These are phyloP conservation scores for Chesias legatella DNA, from an alignment of 2,888 invertebrate genomes.

Conservation along the genomic window DNA sequence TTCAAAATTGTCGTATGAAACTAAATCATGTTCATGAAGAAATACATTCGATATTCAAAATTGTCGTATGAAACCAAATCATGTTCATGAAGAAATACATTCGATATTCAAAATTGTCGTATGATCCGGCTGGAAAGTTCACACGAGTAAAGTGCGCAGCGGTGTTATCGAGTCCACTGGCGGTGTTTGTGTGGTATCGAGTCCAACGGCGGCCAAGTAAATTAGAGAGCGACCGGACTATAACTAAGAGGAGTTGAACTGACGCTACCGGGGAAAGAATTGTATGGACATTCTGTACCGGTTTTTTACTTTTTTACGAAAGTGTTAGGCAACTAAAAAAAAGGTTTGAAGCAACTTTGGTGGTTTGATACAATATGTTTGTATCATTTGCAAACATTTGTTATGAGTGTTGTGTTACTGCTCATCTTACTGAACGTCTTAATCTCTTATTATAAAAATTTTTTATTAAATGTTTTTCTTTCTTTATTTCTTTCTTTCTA, in stretches of 20 bases:
- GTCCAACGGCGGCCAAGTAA: slow-evolving; percentile 66
- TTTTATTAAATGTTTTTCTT: too few relatives aligned
- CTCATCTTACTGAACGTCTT: too few relatives aligned
- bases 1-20: too few relatives aligned
- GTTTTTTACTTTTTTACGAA: too few relatives aligned
- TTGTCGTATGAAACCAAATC: slow-evolving; percentile 2
- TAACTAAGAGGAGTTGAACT: slow-evolving; percentile 69
- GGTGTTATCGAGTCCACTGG: slow-evolving; percentile 40
- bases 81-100: neutral
- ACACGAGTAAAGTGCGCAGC: slow-evolving; percentile 43
- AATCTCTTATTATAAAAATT: too few relatives aligned
- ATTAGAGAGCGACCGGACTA: slow-evolving; percentile 73
- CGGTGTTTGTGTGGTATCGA: slow-evolving; percentile 51
- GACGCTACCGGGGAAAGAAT: slow-evolving; percentile 44
- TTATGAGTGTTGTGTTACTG: too few relatives aligned
- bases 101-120: slow-evolving; percentile 1
- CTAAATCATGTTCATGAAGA: neutral
- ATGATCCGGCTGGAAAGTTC: slow-evolving; percentile 31
- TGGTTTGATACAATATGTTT: too few relatives aligned
- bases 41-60: neutral
- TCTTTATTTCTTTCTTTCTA: too few relatives aligned
- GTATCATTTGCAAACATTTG: too few relatives aligned
- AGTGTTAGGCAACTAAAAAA: too few relatives aligned
- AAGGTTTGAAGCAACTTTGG: too few relatives aligned
- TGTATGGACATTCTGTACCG: slow-evolving; percentile 35